Conservation (phyloP, 2,113 vertebrate genomes). For the Anarhynchus alexandrinus region DNA sequence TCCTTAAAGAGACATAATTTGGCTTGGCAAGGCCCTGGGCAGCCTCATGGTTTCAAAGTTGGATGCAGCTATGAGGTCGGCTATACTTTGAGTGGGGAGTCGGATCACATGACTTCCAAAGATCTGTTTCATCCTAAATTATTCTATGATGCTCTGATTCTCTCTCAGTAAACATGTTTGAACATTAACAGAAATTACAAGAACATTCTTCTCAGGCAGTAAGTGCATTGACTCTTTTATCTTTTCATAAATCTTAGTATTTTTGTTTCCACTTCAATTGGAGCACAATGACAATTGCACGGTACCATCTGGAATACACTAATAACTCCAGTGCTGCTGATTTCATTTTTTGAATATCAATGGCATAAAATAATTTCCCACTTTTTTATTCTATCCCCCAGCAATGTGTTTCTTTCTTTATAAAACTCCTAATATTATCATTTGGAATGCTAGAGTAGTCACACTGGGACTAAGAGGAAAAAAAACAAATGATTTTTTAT, state of each 20-base stretch:
- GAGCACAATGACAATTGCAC: not conserved
- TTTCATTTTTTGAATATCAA: not conserved
- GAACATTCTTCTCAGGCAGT: not conserved
- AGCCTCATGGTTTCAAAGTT: not conserved
- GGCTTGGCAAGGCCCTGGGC: not conserved
- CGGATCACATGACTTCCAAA: not conserved
- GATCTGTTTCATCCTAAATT: not conserved
- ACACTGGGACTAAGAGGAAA: not conserved
- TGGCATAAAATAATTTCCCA: not conserved
- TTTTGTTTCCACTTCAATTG: not conserved
- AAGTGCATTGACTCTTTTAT: not conserved
- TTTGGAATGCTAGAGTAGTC: not conserved
- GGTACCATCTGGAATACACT: not conserved
- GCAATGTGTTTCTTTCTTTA: not conserved
- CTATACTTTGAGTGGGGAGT: not conserved
- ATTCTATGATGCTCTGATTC: not conserved
- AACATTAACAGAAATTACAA: not conserved
- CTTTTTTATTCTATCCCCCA: not conserved
- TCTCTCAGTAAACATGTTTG: not conserved
- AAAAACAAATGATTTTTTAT: not conserved
- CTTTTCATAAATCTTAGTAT: not conserved
- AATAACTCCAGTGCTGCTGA: not conserved
- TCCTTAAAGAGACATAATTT: not conserved
- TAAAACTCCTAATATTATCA: not conserved
- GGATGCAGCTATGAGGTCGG: fast-evolving